Evolutionary conservation across 2,797 vertebrate species (phyloP), one percentile per base, ranked within the genome.

Genomic region (Myotis pilosus): DNA sequence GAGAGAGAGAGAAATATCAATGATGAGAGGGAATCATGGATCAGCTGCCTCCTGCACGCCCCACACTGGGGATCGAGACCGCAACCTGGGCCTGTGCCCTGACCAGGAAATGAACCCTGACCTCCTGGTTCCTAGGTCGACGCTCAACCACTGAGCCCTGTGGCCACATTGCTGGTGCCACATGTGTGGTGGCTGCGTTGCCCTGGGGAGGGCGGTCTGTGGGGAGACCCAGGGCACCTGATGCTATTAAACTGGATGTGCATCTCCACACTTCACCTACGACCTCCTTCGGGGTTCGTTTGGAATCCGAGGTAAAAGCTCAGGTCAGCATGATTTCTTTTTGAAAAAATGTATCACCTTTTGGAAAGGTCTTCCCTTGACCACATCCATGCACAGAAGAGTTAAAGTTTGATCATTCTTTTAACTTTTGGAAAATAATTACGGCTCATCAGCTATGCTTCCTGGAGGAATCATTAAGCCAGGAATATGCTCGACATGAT

Each of bases 391-490:
- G 25, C 88, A 87, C 17, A 51, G 25, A 81, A 81, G 80, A 64
- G 36, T 36, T 78, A 71, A 96, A 87, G 5, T 84, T 53, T 85
- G 64, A 91, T 88, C 19, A 53, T 82, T 82, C 47, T 36, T 83
- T 88, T 41, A 75, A 64, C 33, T 90, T 79, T 89, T 19, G 23
- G 38, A 69, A 82, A 95, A 87, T 74, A 96, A 92, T 84, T 90
- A 75, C 57, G 44, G 69, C 51, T 92, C 68, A 96, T 92, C 71
- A 94, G 19, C 60, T 62, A 11, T 88, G 74, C 25, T 83, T 92
- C 89, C 44, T 83, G 47, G 28, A 81, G 41, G 60, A 81, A 69
- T 64, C 49, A 74, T 44, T 74, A 72, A 96, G 88, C 71, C 60
- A 44, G 94, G 71, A 69, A 81, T 91, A 30, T 3, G 23, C 28